phyloP scores from a whole-genome alignment of 1,140 invertebrate genomes.

The Formica selysi region DNA sequence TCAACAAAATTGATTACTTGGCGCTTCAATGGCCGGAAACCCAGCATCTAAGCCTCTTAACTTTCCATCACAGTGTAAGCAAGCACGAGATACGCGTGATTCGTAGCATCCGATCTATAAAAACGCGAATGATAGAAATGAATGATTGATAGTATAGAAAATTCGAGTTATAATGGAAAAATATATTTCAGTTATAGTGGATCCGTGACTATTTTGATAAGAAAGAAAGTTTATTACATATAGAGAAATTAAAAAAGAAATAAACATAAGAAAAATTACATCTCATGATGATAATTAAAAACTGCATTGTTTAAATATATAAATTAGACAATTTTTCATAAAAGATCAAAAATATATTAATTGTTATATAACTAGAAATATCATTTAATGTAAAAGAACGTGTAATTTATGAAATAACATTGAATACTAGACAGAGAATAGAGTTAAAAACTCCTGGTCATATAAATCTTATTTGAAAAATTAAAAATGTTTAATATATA shows the following conservation, averaged over 20 bases:
- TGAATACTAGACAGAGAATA: no score
- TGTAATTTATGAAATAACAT: no score
- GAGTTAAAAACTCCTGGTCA: not conserved
- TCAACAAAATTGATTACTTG: slow-evolving; percentile 79
- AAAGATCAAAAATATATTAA: not conserved
- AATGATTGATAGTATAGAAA: slow-evolving; percentile 37
- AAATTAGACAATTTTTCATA: not conserved
- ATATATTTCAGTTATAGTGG: no score
- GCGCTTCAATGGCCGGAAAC: slow-evolving; percentile 61
- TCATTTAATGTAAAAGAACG: no score
- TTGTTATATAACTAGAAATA: no score
- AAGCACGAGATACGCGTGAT: slow-evolving; percentile 51
- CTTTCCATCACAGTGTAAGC: slow-evolving; percentile 75
- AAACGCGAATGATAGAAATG: not conserved
- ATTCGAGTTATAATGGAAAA: not conserved
- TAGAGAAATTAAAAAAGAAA: not conserved
- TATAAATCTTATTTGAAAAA: not conserved
- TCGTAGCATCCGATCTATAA: not conserved
- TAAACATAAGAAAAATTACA: not conserved
- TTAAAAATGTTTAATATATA: slow-evolving; percentile 5
- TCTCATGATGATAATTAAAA: not conserved
- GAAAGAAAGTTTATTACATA: not conserved
- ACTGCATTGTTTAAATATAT: not conserved
- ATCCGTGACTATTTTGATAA: not conserved
- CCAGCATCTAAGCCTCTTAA: slow-evolving; percentile 70